Evolutionary conservation across 1,140 invertebrate species (phyloP).

Genomic region (Saxidomus purpurata): DNA sequence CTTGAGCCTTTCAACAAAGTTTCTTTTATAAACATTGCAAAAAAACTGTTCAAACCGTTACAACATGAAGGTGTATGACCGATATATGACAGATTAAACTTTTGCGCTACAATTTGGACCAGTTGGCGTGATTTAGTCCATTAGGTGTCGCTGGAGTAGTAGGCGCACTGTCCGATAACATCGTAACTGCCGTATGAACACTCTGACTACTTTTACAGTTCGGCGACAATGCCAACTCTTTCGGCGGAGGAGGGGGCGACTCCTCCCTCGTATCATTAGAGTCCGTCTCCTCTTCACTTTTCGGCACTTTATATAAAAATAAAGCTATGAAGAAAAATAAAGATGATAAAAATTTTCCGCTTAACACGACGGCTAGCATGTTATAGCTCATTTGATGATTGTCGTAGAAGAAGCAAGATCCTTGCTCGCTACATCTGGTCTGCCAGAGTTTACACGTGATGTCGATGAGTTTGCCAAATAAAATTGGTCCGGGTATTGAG

Average conservation of each 20-base stretch:
- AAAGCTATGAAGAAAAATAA: slow-evolving; percentile 81
- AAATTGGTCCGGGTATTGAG: slow-evolving; percentile 83
- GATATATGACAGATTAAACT: too few relatives aligned
- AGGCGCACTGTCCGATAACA: slow-evolving; percentile 58
- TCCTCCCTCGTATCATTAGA: slow-evolving; percentile 22
- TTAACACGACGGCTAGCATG: slow-evolving; percentile 75
- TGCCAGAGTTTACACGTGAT: slow-evolving; percentile 82
- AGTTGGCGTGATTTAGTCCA: neutral
- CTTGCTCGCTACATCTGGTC: slow-evolving; percentile 64
- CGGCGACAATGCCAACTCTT: slow-evolving; percentile 27
- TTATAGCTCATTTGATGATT: slow-evolving; percentile 84
- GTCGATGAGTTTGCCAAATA: slow-evolving; percentile 84
- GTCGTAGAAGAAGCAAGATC: slow-evolving; percentile 82
- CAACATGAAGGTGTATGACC: too few relatives aligned
- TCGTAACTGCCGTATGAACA: slow-evolving; percentile 63
- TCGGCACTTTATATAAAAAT: slow-evolving; percentile 78
- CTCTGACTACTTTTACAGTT: slow-evolving; percentile 60
- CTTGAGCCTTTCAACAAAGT: too few relatives aligned
- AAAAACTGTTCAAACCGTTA: too few relatives aligned
- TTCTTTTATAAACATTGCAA: too few relatives aligned
- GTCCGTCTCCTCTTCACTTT: slow-evolving; percentile 43
- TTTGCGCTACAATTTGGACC: slow-evolving; percentile 36
- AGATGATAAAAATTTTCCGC: slow-evolving; percentile 77
- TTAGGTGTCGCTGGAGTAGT: slow-evolving; percentile 51
- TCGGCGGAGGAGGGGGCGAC: slow-evolving; percentile 47